phyloP scores from a whole-genome alignment of 2,797 vertebrate genomes.

The Artibeus lituratus region DNA sequence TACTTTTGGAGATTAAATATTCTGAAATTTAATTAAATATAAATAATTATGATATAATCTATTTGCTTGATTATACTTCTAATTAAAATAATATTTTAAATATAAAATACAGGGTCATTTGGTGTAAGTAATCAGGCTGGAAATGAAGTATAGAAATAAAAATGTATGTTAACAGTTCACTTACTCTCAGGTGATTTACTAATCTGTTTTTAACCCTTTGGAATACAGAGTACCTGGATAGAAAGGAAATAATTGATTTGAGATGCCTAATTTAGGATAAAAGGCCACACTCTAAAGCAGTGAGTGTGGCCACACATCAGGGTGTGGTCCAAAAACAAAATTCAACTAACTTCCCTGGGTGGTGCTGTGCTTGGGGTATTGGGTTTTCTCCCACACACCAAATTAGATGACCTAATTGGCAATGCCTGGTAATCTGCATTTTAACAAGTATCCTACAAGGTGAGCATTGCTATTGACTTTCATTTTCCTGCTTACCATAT shows the following conservation, averaged over 20 bases:
- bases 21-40: not conserved
- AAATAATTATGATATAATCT: not conserved
- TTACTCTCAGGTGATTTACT: not conserved
- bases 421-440: not conserved
- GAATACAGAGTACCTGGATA: not conserved
- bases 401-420: not conserved
- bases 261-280: not conserved
- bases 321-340: not conserved
- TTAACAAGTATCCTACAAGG: not conserved
- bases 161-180: not conserved
- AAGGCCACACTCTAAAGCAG: not conserved
- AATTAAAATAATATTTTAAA: not conserved
- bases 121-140: not conserved
- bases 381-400: not conserved
- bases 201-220: not conserved
- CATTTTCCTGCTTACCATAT: not conserved
- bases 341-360: not conserved
- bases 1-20: not conserved
- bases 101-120: not conserved
- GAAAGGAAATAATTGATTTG: not conserved
- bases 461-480: not conserved
- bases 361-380: not conserved
- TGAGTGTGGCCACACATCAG: not conserved
- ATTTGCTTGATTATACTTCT: not conserved
- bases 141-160: constrained; percentile 14